Base-by-base conservation (phyloP, 2,113 vertebrate species). In the Paracanthobrama guichenoti region DNA sequence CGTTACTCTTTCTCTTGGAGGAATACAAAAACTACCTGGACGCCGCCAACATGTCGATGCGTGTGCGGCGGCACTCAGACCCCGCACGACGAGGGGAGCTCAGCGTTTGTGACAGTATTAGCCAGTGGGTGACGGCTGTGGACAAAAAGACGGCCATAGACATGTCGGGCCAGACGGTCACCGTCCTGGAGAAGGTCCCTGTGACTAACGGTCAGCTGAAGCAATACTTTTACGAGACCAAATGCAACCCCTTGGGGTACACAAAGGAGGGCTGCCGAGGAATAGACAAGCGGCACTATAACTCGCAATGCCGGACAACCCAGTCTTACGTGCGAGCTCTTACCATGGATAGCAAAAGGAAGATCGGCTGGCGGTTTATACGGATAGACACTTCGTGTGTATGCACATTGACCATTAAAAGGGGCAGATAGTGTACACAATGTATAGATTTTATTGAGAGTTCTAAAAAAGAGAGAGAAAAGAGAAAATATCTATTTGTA, bases 321-420 rank as follows among this genome's bases (percentile, higher is more conserved):
- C 98, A 99, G 94, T 99, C 98, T 88, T 99, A 97, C 0, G 98
- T 99, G 94, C 95, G 98, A 93, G 98, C 98, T 79, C 97, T 99
- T 86, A 99, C 98, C 94, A 98, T 99, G 97, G 98, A 99, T 99
- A 98, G 95, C 92, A 99, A 98, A 96, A 98, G 97, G 94, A 95
- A 97, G 93, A 97, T 98, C 85, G 98, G 97, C 90, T 99, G 98
- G 98, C 96, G 97, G 83, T 99, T 99, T 95, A 99, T 99, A 96
- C 96, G 98, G 95, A 99, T 99, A 98, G 98, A 99, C 97, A 99
- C 98, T 97, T 99, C 98, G 85, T 99, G 98, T 97, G 98, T 99
- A 96, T 99, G 98, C 97, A 99, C 98, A 96, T 92, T 99, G 94
- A 99, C 97, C 96, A 97, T 99, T 96, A 99, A 99, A 94, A 97